phyloP scores from a whole-genome alignment of 2,888 invertebrate genomes.

The Chrysina gloriosa region DNA sequence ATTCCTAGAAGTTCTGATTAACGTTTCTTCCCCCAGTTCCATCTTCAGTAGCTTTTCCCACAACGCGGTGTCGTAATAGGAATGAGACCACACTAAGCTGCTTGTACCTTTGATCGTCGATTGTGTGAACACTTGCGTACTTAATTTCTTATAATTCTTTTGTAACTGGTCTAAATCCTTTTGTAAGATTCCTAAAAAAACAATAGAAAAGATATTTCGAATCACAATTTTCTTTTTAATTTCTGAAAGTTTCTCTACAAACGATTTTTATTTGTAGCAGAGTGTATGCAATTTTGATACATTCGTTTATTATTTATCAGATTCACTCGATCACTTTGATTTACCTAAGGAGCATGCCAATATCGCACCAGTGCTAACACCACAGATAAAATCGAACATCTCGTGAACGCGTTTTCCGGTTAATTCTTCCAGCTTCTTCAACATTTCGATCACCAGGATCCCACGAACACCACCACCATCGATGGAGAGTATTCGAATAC shows the following conservation, averaged over 20 bases:
- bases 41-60: constrained; percentile 84
- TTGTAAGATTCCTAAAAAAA: constrained; percentile 67
- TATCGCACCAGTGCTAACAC: constrained; percentile 87
- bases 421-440: constrained; percentile 80
- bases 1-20: constrained; percentile 71
- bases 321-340: too few species aligned
- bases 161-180: constrained; percentile 72
- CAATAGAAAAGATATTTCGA: too few species aligned
- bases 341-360: constrained; percentile 79
- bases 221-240: too few species aligned
- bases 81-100: constrained; percentile 84
- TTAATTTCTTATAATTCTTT: constrained; percentile 70
- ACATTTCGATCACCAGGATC: constrained; percentile 85
- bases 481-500: constrained; percentile 84
- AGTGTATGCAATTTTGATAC: too few species aligned
- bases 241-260: too few species aligned
- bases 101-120: constrained; percentile 77
- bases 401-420: constrained; percentile 77
- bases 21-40: constrained; percentile 71
- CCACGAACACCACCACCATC: constrained; percentile 94
- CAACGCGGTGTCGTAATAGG: constrained; percentile 87
- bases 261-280: too few species aligned
- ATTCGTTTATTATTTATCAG: background rate
- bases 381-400: constrained; percentile 89
- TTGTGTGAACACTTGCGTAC: constrained; percentile 75